Evolutionary conservation across 2,113 vertebrate genomes (phyloP).

Genomic region (Murina feae): DNA sequence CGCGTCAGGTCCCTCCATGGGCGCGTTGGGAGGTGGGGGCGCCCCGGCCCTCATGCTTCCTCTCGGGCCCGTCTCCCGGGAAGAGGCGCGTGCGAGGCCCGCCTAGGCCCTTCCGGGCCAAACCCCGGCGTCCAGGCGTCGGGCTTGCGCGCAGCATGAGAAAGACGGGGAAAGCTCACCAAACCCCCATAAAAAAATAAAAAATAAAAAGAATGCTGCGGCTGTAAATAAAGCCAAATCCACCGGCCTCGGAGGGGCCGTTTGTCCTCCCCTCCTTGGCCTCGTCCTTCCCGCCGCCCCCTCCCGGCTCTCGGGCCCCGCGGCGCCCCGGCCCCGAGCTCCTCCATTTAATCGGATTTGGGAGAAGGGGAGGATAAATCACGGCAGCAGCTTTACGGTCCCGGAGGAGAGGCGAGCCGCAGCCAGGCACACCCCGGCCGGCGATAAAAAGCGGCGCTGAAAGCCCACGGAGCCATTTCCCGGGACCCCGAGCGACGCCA

Average conservation of each 20-base stretch:
- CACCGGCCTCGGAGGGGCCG: slow-evolving; percentile 72
- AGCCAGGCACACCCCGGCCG: slow-evolving; percentile 76
- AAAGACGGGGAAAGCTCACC: slow-evolving; percentile 44
- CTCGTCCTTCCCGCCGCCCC: slow-evolving; percentile 68
- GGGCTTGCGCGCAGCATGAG: not conserved
- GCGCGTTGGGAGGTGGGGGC: not conserved
- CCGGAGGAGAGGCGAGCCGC: slow-evolving; percentile 76
- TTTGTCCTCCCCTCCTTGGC: slow-evolving; percentile 77
- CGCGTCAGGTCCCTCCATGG: not conserved
- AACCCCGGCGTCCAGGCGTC: not conserved
- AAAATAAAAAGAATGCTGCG: slow-evolving; percentile 54
- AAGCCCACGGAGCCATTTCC: slow-evolving; percentile 76
- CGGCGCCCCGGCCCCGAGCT: slow-evolving; percentile 73
- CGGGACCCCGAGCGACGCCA: slow-evolving; percentile 77
- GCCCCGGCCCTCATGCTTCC: not conserved
- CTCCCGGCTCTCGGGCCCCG: slow-evolving; percentile 65
- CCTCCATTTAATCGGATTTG: slow-evolving; percentile 79
- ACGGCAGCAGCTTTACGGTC: slow-evolving; percentile 78
- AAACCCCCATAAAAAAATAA: slow-evolving; percentile 39
- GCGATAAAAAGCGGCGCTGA: slow-evolving; percentile 76
- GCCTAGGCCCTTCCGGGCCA: not conserved
- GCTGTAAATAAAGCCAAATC: slow-evolving; percentile 77
- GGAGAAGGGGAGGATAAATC: slow-evolving; percentile 79
- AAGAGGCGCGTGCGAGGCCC: not conserved
- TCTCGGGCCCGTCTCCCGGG: not conserved